Base-by-base conservation (phyloP, 2,113 vertebrate genomes). In the Dromiciops gliroides region DNA sequence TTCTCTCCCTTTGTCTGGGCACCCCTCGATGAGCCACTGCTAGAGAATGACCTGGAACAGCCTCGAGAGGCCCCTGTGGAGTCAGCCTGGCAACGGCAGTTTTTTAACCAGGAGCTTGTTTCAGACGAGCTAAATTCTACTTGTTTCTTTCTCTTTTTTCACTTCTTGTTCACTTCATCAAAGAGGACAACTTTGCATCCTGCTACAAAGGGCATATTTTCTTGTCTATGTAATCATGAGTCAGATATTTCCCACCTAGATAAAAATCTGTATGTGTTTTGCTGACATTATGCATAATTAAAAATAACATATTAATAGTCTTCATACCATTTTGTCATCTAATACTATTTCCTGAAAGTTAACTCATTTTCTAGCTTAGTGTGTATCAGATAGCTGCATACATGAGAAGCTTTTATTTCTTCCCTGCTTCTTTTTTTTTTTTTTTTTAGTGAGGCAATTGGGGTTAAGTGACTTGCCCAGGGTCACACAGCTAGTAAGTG, bases 91-190 rank as follows among this genome's bases (percentile, higher is more conserved):
- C 97, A 97, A 53, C 90, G 75, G 89, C 95, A 96, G 44, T 12
- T 97, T 97, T 97, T 91, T 95, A 97, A 94, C 90, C 22, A 37
- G 50, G 91, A 90, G 92, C 49, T 93, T 96, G 51, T 97, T 97
- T 95, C 92, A 56, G 96, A 93, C 92, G 93, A 97, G 95, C 88
- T 96, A 16, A 96, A 96, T 97, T 97, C 92, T 92, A 37, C 8
- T 88, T 23, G 83, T 4, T 95, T 97, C 51, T 89, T 97, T 89
- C 48, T 48, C 83, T 88, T 44, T 47, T 47, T 94, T 67, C 48
- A 37, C 89, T 0, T 97, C 90, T 92, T 94, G 24, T 37, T 51
- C 94, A 37, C 50, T 92, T 47, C 56, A 37, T 94, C 95, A 95
- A 96, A 95, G 53, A 94, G 48, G 60, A 97, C n/a, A 88, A 92